Evolutionary conservation across 2,888 invertebrate genomes (phyloP), one percentile per base, ranked within the genome.

Genomic region (Pristionchus maxplancki): DNA sequence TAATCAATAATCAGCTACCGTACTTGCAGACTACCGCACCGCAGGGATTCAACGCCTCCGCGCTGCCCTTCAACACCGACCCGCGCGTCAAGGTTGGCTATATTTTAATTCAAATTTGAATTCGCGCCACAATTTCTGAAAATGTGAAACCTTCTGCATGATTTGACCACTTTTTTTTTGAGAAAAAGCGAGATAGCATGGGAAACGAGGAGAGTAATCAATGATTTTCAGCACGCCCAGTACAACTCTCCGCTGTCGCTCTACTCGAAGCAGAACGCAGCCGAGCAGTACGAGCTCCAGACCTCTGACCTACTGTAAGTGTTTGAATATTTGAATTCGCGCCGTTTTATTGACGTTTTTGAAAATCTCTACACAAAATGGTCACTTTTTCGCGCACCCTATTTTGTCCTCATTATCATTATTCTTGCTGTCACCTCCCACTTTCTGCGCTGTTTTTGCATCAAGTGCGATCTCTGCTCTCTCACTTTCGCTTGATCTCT

Each of bases 231-330:
- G 86, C 90, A 90, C 74, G 58, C 78, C 44, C 90, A 90, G 88
- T 91, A 89, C 89, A 90, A 91, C 87, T 89, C 90, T 28, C 90
- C 90, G 15, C 67, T 88, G 31, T 78, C 62, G 17, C 89, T 93
- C 50, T 93, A 93, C 89, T 93, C 93, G 34, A 89, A 90, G n/a
- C 89, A 91, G 31, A 91, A 90, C 74, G 91, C 92, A 31, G 93
- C 92, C n/a, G 94, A 94, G 84, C 93, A 93, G 87, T 94, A 94
- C 89, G 89, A 91, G 34, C 91, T 92, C 88, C 92, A 93, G 89
- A 94, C 93, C 20, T 90, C 91, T 17, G 93, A 93, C 5, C 62
- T 82, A 87, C 84, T 71, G 89, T 87, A 13, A 87, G 64, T 83
- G 34, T 87, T 74, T 9, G 13, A 64, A 64, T 64, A 20, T 85